phyloP scores from a whole-genome alignment of 2,888 invertebrate species.

The Limnephilus rhombicus region DNA sequence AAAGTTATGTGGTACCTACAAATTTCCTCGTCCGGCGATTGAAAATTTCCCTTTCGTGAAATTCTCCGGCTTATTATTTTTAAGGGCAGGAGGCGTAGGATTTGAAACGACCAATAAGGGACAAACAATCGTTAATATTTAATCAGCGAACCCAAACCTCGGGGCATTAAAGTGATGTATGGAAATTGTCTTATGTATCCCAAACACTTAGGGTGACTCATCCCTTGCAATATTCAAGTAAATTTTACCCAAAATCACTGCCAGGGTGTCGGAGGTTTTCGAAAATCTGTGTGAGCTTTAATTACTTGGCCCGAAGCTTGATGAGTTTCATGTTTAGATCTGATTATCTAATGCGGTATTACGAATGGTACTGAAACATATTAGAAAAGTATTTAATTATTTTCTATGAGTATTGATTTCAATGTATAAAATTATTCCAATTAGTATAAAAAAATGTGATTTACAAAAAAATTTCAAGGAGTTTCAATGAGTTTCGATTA shows the following conservation, averaged over 20 bases:
- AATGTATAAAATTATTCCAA: too few relatives aligned
- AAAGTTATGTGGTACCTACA: neutral
- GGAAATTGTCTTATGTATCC: slow-evolving; percentile 41
- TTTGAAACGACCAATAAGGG: slow-evolving; percentile 27
- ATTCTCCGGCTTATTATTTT: neutral
- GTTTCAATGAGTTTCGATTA: too few relatives aligned
- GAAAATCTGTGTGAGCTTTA: neutral
- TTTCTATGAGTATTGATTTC: too few relatives aligned
- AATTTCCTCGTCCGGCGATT: neutral
- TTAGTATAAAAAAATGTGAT: too few relatives aligned
- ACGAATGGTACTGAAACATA: neutral
- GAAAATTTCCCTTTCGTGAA: slow-evolving; percentile 3
- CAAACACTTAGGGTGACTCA: slow-evolving; percentile 46
- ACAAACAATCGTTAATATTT: slow-evolving; percentile 40
- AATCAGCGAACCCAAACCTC: slow-evolving; percentile 18
- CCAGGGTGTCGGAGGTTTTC: neutral
- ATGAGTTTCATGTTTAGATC: neutral
- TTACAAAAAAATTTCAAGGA: too few relatives aligned
- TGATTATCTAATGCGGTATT: neutral
- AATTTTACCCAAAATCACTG: neutral
- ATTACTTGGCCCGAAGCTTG: neutral
- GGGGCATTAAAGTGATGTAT: slow-evolving; percentile 44
- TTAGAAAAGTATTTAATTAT: neutral
- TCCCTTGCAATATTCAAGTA: slow-evolving; percentile 34
- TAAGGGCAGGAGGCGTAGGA: neutral